Evolutionary conservation across 92 coral and sea anemone genomes (phyloP), one percentile per base, ranked within the genome.

Genomic region (Palythoa grandis): DNA sequence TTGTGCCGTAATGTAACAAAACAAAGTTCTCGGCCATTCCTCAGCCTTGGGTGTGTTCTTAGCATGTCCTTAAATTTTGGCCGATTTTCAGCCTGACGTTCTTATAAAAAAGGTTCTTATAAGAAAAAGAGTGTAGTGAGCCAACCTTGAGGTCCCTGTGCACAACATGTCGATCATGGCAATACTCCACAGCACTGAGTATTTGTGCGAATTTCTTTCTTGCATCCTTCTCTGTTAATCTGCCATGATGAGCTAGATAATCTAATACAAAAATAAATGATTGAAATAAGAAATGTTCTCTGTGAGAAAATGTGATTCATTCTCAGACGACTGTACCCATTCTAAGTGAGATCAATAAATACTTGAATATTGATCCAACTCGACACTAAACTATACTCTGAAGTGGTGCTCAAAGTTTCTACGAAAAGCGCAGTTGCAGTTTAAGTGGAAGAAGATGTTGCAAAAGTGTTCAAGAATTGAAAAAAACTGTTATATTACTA

Each of bases 171-270:
- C 97, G 86, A 65, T 91, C 83, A 75, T 97, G 99, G 54, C 99
- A 97, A 74, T 97, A 97, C 73, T 95, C 99, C 40, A 97, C 99
- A 24, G 99, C 99, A 87, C 97, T 93, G 52, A 97, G 95, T 35
- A 97, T 97, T 83, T 97, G 99, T 2, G 98, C 93, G 89, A 97
- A 97, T 80, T 95, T 97, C 86, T 95, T 97, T 61, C 95, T 92
- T 20, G 99, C 99, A 74, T 97, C 99, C 83, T 90, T 93, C 77
- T 97, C 99, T 52, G 99, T 88, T 75, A 96, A 91, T 39, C 96
- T 89, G 4, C 98, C 98, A 87, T 91, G 93, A 72, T 90, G 93
- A 14, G 98, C 95, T 39, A 96, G 85, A 71, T 94, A 92, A 75
- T 96, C 98, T 96, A 70, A 22, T 71, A 72, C 22, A 39, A 70